phyloP scores from a whole-genome alignment of 1,140 invertebrate species.

The Aphis gossypii region DNA sequence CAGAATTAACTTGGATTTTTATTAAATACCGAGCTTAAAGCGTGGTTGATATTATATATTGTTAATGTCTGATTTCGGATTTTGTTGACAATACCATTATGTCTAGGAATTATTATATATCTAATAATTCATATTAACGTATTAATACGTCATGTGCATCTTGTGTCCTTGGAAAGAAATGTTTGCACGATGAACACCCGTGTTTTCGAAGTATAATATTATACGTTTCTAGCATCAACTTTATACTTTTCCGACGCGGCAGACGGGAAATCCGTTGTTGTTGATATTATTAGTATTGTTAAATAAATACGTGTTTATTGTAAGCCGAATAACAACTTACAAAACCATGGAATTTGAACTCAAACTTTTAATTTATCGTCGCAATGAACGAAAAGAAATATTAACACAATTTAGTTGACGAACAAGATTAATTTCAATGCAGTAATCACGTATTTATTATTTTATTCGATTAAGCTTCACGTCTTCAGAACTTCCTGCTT shows the following conservation, averaged over 20 bases:
- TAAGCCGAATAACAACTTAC: neutral
- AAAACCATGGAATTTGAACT: neutral
- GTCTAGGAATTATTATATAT: neutral
- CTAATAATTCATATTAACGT: neutral
- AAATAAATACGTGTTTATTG: neutral
- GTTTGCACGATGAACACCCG: neutral
- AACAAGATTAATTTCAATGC: neutral
- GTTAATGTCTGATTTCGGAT: neutral
- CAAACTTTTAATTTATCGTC: neutral
- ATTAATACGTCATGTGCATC: neutral
- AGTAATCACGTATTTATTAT: neutral
- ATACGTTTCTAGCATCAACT: neutral
- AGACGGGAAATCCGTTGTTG: constrained; percentile 15
- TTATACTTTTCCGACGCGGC: neutral
- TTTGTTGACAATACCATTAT: neutral
- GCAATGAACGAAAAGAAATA: neutral
- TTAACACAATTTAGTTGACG: neutral
- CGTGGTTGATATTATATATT: neutral
- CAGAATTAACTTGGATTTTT: neutral
- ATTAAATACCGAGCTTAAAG: no score
- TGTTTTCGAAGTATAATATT: neutral
- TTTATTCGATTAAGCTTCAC: neutral
- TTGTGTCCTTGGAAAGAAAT: neutral
- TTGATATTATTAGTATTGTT: neutral
- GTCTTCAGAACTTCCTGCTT: neutral